Evolutionary conservation across 2,113 vertebrate genomes (phyloP).

Genomic region (Murina feae): DNA sequence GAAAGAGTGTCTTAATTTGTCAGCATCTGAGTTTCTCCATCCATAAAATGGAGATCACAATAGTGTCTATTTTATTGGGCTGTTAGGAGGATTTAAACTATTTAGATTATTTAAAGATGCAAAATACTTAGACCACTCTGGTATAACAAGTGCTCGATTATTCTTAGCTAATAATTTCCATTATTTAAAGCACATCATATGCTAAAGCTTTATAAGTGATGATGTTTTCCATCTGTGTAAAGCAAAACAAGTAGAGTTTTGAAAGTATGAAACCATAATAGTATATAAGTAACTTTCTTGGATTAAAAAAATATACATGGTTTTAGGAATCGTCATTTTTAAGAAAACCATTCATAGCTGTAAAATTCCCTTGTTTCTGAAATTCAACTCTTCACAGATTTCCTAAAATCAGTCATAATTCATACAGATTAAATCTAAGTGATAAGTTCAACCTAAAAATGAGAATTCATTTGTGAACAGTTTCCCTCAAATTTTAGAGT

Average conservation of each 20-base stretch:
- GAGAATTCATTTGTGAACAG: background rate
- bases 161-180: background rate
- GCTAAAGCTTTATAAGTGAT: background rate
- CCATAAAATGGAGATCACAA: background rate
- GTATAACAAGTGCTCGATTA: background rate
- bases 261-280: background rate
- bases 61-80: background rate
- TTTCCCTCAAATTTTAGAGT: slow-evolving; percentile 7
- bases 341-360: background rate
- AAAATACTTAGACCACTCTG: background rate
- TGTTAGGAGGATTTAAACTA: background rate
- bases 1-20: background rate
- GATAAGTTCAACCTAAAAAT: slow-evolving; percentile 22
- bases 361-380: background rate
- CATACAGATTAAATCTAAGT: slow-evolving; percentile 21
- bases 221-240: background rate
- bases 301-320: background rate
- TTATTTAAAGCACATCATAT: background rate
- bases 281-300: background rate
- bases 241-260: background rate
- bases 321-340: background rate
- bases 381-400: background rate
- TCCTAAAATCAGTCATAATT: slow-evolving; percentile 44
- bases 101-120: background rate
- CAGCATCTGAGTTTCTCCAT: background rate